Evolutionary conservation across 2,888 invertebrate genomes (phyloP).

Genomic region (Torymus aiolomorphi): DNA sequence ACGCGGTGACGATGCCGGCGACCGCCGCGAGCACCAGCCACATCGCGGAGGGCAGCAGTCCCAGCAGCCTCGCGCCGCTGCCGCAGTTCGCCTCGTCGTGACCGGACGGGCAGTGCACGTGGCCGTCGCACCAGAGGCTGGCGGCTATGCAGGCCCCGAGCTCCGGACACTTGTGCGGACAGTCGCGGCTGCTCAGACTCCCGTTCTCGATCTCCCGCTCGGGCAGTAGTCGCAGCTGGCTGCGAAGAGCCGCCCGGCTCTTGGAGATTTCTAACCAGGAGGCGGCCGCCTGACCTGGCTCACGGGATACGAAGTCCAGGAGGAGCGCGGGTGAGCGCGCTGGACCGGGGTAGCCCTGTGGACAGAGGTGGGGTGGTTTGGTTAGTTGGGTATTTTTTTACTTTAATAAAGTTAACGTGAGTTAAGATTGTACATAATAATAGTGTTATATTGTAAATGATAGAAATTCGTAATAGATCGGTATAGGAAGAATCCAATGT

Average conservation of each 20-base stretch:
- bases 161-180: slow-evolving; percentile 74
- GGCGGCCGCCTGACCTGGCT: slow-evolving; percentile 86
- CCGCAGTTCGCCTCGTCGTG: slow-evolving; percentile 83
- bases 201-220: slow-evolving; percentile 69
- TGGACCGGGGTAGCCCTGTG: slow-evolving; percentile 67
- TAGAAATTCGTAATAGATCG: no score
- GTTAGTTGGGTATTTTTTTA: neutral
- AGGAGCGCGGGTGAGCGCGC: slow-evolving; percentile 80
- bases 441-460: no score
- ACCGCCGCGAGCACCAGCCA: slow-evolving; percentile 73
- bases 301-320: slow-evolving; percentile 83
- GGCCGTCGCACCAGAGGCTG: slow-evolving; percentile 77
- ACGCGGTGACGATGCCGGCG: slow-evolving; percentile 75
- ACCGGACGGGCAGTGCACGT: slow-evolving; percentile 75
- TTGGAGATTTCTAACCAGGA: slow-evolving; percentile 86
- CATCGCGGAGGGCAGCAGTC: slow-evolving; percentile 78
- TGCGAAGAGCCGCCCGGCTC: slow-evolving; percentile 80
- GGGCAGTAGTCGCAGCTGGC: slow-evolving; percentile 78
- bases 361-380: neutral
- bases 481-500: no score
- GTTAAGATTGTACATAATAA: no score
- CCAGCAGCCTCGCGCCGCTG: slow-evolving; percentile 73
- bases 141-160: slow-evolving; percentile 73
- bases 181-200: slow-evolving; percentile 67
- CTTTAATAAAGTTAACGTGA: no score